Conservation (phyloP, 2,113 vertebrate species). For the Pseudorhombus dupliciocellatus region DNA sequence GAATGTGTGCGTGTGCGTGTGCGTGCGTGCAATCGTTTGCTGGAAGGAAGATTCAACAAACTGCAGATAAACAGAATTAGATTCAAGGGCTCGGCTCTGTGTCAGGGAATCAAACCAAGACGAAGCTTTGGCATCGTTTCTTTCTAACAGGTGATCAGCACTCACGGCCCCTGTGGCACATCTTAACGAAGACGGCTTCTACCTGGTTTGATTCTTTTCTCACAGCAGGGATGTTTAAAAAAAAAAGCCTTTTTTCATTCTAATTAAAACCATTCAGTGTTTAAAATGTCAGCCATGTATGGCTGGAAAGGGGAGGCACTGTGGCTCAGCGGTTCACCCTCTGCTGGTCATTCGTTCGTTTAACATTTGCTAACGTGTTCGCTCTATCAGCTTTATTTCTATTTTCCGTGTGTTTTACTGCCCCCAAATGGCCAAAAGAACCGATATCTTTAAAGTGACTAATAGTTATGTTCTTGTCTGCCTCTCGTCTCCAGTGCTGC, state of each 20-base stretch:
- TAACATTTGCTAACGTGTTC: no score
- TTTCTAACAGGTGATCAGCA: neutral
- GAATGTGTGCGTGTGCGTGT: constrained; percentile 26
- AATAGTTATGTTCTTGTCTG: neutral
- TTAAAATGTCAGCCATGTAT: neutral
- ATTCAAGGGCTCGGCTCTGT: constrained; percentile 23
- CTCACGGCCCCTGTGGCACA: neutral
- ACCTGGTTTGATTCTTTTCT: no score
- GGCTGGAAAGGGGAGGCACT: no score
- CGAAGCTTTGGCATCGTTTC: constrained; percentile 15
- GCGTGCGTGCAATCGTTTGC: constrained; percentile 8
- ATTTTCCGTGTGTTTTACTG: neutral
- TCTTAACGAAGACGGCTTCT: no score
- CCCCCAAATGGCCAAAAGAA: neutral
- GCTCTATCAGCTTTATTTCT: no score
- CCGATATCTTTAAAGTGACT: neutral
- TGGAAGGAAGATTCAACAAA: constrained; percentile 54
- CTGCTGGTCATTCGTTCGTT: neutral
- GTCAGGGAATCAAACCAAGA: constrained; percentile 14
- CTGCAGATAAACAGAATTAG: constrained; percentile 41
- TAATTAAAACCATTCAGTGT: neutral
- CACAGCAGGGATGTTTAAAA: no score
- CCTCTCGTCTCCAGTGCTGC: constrained; percentile 80
- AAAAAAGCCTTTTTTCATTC: neutral
- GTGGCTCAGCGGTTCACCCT: no score